These are phyloP conservation scores for Xenopus petersii DNA, from an alignment of 2,797 vertebrate genomes.

Conservation along the genomic window DNA sequence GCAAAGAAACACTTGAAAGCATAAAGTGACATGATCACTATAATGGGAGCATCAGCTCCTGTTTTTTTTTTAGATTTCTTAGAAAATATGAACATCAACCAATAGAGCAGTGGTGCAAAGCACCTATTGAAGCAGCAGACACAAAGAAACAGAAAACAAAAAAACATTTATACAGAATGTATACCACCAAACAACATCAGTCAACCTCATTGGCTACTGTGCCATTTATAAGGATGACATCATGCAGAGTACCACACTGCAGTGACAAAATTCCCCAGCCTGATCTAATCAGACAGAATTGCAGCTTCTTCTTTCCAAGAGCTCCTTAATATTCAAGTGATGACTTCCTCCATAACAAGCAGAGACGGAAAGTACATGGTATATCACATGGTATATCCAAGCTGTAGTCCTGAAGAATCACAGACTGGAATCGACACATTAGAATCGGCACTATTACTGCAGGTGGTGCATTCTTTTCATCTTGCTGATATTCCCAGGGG, in stretches of 20 bases:
- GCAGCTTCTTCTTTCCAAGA: neutral
- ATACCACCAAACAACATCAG: conserved; percentile 68
- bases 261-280: conserved; percentile 37
- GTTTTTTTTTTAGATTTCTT: no score
- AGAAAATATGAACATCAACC: neutral
- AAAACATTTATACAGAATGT: conserved; percentile 47
- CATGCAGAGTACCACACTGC: conserved; percentile 74
- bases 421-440: conserved; percentile 45
- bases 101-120: conserved; percentile 9
- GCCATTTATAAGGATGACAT: conserved; percentile 86
- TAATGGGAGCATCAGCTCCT: no score
- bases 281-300: neutral
- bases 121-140: conserved; percentile 15
- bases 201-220: conserved; percentile 71
- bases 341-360: neutral
- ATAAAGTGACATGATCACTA: no score
- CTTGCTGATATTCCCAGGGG: conserved; percentile 52
- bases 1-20: no score
- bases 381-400: no score
- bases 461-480: conserved; percentile 46
- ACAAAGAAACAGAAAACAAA: conserved; percentile 16
- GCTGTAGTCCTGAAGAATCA: neutral
- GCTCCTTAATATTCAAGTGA: no score
- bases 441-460: conserved; percentile 57
- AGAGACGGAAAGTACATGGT: neutral